These are phyloP conservation scores for Oscheius sp. DNA, from an alignment of 2,888 invertebrate species.

Conservation along the genomic window DNA sequence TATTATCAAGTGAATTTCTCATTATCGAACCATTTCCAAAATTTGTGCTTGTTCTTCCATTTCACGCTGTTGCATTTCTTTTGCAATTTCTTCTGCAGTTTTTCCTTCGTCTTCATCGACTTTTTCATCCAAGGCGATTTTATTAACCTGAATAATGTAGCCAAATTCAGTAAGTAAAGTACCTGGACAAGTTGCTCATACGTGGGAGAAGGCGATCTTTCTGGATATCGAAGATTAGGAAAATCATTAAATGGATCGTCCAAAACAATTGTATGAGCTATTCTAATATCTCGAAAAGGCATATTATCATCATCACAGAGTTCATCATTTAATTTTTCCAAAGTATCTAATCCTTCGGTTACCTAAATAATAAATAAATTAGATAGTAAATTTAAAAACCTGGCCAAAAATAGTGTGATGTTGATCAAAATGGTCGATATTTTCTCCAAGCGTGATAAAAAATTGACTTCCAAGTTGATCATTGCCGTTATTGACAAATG, in stretches of 20 bases:
- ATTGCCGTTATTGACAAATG: slow-evolving; percentile 83
- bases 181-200: slow-evolving; percentile 77
- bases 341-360: slow-evolving; percentile 84
- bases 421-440: slow-evolving; percentile 85
- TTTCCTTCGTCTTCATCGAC: slow-evolving; percentile 82
- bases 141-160: slow-evolving; percentile 50
- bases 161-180: background rate
- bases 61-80: slow-evolving; percentile 89
- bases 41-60: slow-evolving; percentile 96
- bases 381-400: background rate
- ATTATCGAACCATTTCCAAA: slow-evolving; percentile 84
- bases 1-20: background rate
- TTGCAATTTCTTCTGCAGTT: slow-evolving; percentile 85
- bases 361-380: slow-evolving; percentile 76
- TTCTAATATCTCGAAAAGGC: slow-evolving; percentile 90
- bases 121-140: slow-evolving; percentile 69
- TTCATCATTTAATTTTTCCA: slow-evolving; percentile 90
- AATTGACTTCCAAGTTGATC: slow-evolving; percentile 90
- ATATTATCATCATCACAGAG: slow-evolving; percentile 89
- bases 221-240: slow-evolving; percentile 82
- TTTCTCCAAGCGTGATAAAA: slow-evolving; percentile 88
- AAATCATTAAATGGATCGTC: slow-evolving; percentile 97
- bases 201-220: slow-evolving; percentile 89
- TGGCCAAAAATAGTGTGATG: slow-evolving; percentile 92
- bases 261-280: slow-evolving; percentile 93